phyloP scores from a whole-genome alignment of 2,888 invertebrate species.

The Sphaerophoria taeniata region DNA sequence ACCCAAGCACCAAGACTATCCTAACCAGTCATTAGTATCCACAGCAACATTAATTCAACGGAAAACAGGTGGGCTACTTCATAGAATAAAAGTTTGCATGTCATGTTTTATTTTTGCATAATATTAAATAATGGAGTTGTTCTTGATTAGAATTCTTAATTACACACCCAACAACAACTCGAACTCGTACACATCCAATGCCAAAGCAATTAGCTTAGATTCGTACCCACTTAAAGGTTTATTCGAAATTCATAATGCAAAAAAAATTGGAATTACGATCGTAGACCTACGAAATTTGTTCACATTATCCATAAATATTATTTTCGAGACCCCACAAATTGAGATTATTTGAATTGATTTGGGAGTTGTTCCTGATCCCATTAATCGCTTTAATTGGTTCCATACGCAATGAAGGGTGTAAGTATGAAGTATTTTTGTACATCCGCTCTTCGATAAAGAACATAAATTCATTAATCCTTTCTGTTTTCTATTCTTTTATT shows the following conservation, averaged over 20 bases:
- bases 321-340: conserved; percentile 22
- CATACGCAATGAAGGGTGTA: conserved; percentile 11
- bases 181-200: background rate
- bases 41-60: background rate
- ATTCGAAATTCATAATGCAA: background rate
- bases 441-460: conserved; percentile 27
- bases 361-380: conserved; percentile 24
- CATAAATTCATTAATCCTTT: conserved; percentile 51
- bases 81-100: conserved; percentile 49
- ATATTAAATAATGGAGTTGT: conserved; percentile 45
- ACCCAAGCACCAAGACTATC: background rate
- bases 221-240: background rate
- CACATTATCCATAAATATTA: background rate
- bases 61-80: conserved; percentile 33
- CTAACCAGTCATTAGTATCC: background rate
- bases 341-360: conserved; percentile 30
- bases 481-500: background rate
- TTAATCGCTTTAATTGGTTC: conserved; percentile 31
- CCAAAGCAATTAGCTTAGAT: conserved; percentile 22
- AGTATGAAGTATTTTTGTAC: background rate
- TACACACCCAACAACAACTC: conserved; percentile 1
- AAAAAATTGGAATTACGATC: background rate
- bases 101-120: conserved; percentile 50
- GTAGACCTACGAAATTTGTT: too few species aligned
- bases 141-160: conserved; percentile 62